These are phyloP conservation scores for Centropristis striata DNA, from an alignment of 2,113 vertebrate species.

Conservation along the genomic window DNA sequence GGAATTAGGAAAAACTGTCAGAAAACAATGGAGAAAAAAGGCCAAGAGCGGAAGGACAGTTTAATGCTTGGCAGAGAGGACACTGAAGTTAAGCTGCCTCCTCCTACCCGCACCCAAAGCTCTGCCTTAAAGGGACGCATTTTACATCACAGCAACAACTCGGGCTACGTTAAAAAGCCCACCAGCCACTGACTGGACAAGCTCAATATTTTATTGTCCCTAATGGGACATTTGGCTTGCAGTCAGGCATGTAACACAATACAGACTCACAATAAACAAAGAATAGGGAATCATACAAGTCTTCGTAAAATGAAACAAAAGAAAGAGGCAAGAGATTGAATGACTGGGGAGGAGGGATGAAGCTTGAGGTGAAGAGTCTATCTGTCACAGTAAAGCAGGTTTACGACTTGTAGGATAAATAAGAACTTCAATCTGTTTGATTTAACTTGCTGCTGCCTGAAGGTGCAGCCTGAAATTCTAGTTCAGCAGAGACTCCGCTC, in stretches of 20 bases:
- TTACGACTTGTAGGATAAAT: slow-evolving; percentile 54
- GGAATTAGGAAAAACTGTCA: neutral
- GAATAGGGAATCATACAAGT: slow-evolving; percentile 44
- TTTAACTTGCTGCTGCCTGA: slow-evolving; percentile 43
- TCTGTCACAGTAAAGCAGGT: slow-evolving; percentile 62
- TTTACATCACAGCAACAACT: slow-evolving; percentile 46
- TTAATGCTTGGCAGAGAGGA: slow-evolving; percentile 37
- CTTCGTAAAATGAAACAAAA: slow-evolving; percentile 45
- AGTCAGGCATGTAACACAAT: slow-evolving; percentile 69
- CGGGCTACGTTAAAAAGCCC: slow-evolving; percentile 51
- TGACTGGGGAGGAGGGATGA: slow-evolving; percentile 31
- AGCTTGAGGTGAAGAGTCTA: slow-evolving; percentile 48
- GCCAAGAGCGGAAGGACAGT: slow-evolving; percentile 20
- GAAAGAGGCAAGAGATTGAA: slow-evolving; percentile 27
- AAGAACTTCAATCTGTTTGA: slow-evolving; percentile 52
- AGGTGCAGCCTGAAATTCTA: slow-evolving; percentile 34
- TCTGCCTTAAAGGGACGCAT: slow-evolving; percentile 51
- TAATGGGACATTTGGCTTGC: slow-evolving; percentile 74
- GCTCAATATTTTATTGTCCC: slow-evolving; percentile 68
- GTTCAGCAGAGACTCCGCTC: slow-evolving; percentile 14
- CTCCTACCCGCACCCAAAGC: slow-evolving; percentile 34
- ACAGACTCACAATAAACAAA: slow-evolving; percentile 65
- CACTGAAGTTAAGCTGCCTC: slow-evolving; percentile 38
- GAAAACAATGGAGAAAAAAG: slow-evolving; percentile 20
- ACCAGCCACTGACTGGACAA: slow-evolving; percentile 55